A percentile compares a stretch with the other conserved stretches of the same genome.
These are phyloP conservation scores for Cryptocheilus praepositus DNA, from an alignment of 2,888 invertebrate genomes.

Conservation along the genomic window DNA sequence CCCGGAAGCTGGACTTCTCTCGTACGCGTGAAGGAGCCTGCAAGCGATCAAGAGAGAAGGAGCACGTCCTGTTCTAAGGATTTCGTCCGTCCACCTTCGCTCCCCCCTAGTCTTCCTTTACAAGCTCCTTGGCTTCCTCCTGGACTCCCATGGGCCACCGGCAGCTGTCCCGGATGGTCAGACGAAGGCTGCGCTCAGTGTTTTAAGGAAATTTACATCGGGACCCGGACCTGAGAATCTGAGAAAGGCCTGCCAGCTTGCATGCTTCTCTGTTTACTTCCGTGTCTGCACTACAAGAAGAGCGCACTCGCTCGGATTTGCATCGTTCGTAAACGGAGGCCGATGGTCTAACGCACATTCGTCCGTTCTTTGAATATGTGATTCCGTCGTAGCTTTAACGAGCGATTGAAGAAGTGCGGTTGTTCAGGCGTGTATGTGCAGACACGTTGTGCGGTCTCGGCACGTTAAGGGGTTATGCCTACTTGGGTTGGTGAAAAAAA, in stretches of 20 bases:
- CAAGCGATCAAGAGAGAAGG: conserved; percentile 8
- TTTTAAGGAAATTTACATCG: conserved; percentile 62
- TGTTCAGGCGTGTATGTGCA: too few species aligned
- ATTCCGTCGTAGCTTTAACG: too few species aligned
- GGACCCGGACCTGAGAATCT: conserved; percentile 1
- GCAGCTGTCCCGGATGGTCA: conserved; percentile 47
- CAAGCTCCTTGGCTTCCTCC: conserved; percentile 21
- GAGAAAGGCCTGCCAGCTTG: conserved; percentile 46
- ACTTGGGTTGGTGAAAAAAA: too few species aligned
- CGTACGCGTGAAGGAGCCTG: conserved; percentile 45
- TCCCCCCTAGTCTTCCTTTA: conserved; percentile 25
- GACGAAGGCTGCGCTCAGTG: conserved; percentile 49
- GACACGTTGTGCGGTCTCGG: too few species aligned
- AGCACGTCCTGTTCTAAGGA: conserved; percentile 71
- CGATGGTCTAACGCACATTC: too few species aligned
- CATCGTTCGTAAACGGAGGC: too few species aligned
- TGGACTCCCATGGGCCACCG: conserved; percentile 27
- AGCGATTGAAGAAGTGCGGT: too few species aligned
- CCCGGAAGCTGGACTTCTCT: conserved; percentile 70
- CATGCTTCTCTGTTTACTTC: neutral
- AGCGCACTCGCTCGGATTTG: too few species aligned
- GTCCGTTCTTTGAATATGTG: too few species aligned
- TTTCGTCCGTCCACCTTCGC: conserved; percentile 53
- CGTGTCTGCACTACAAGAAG: neutral
- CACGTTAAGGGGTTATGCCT: too few species aligned